Evolutionary conservation across 2,113 vertebrate genomes (phyloP), one percentile per base, ranked within the genome.

Genomic region (Mesoclemmys tuberculata): DNA sequence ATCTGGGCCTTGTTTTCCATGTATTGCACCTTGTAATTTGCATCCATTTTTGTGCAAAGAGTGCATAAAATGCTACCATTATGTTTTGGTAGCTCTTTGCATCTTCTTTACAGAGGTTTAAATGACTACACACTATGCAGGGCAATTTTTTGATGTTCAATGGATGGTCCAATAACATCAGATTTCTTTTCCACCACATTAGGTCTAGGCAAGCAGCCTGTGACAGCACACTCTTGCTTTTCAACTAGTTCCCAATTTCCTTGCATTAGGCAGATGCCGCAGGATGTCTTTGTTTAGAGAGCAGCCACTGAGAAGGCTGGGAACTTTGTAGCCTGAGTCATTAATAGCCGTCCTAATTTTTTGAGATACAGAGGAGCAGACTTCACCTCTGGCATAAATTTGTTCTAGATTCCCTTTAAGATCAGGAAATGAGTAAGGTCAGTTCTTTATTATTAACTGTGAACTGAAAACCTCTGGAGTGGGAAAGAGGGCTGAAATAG

Each of bases 401-500:
- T 96, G 80, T 96, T 96, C 86, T 2, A 92, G 87, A 85, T 95
- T 94, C 93, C 89, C 90, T 92, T 80, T 84, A 84, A 88, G 94
- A 94, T 91, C 92, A 96, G 97, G 96, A 97, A 97, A 96, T 94
- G 94, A 95, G 83, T 92, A 90, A 74, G 92, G 90, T 95, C 95
- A 79, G 93, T 1, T 51, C 95, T 96, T 97, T 12, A 44, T 95
- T 93, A 97, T 97, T 96, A 96, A 94, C 92, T 96, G 93, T 95
- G 95, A 97, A 83, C 29, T 7, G 94, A 94, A 96, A 94, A 88
- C 87, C 95, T 97, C 90, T 1, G 89, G 96, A 97, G 74, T 41
- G 44, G 41, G 41, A 46, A 46, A 77, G 95, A 95, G 96, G 95
- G 89, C 94, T 92, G 87, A 95, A 96, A 91, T 96, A 96, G 96